These are phyloP conservation scores for Caenorhabditis sinica DNA, from an alignment of 2,888 invertebrate species.

Conservation along the genomic window DNA sequence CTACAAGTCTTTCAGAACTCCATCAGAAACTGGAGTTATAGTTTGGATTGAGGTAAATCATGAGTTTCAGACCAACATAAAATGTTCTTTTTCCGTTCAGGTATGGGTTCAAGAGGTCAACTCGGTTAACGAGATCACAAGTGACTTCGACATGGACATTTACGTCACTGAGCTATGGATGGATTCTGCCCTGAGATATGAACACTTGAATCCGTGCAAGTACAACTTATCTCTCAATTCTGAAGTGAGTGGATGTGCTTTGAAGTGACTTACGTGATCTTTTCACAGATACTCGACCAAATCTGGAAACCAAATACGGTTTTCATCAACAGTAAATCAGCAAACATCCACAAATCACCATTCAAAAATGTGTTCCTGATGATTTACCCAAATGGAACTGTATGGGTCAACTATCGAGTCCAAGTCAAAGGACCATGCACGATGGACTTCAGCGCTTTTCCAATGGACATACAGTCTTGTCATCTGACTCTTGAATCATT, in stretches of 20 bases:
- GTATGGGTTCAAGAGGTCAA: slow-evolving; percentile 83
- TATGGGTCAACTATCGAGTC: slow-evolving; percentile 83
- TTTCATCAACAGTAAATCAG: slow-evolving; percentile 81
- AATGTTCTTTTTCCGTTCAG: no score
- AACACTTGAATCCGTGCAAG: slow-evolving; percentile 81
- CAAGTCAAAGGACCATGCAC: slow-evolving; percentile 79
- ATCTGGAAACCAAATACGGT: slow-evolving; percentile 83
- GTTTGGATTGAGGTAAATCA: slow-evolving; percentile 79
- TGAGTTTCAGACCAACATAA: background rate
- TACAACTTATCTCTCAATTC: slow-evolving; percentile 80
- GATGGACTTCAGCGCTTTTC: slow-evolving; percentile 81
- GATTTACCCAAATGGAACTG: slow-evolving; percentile 83
- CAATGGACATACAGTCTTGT: slow-evolving; percentile 82
- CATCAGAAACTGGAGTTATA: slow-evolving; percentile 78
- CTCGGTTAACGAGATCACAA: slow-evolving; percentile 80
- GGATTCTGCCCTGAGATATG: slow-evolving; percentile 78
- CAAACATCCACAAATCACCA: slow-evolving; percentile 80
- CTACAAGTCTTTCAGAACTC: slow-evolving; percentile 78
- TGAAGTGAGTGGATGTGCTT: slow-evolving; percentile 67
- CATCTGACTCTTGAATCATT: slow-evolving; percentile 82
- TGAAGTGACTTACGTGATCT: background rate
- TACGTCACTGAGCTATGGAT: slow-evolving; percentile 81
- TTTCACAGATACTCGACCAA: slow-evolving; percentile 76
- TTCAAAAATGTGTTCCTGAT: slow-evolving; percentile 83
- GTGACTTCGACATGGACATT: slow-evolving; percentile 82